Base-by-base conservation (phyloP, 2,113 vertebrate genomes). In the Orientallactaga bullata region DNA sequence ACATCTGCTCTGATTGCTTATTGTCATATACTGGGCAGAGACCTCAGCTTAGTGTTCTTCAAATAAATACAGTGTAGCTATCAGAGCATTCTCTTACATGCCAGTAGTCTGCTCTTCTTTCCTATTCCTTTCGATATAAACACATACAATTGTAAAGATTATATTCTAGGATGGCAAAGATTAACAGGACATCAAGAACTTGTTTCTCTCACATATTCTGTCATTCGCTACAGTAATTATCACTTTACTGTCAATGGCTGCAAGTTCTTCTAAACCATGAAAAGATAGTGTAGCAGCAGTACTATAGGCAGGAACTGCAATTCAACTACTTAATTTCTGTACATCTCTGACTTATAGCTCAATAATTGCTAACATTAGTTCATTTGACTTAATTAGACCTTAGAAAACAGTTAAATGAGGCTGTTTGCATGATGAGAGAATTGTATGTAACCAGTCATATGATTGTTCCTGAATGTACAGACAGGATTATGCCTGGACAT, bases 391-490 rank as follows among this genome's bases (percentile, higher is more conserved):
- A 42, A 90, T 72, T 90, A 95, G 76, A 94, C 73, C 76, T 88
- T 93, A 95, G 95, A 60, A 95, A 95, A 96, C 71, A 85, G n/a
- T 76, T 61, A 32, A 35, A 60, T 85, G 71, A 83, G 58, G 35
- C 71, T 83, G 89, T 96, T 96, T 97, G 95, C 95, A 96, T 96
- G 90, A 88, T 86, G 93, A 96, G 80, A 96, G 77, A 95, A 91
- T 95, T 95, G 42, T 96, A 80, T 96, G 66, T 94, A 96, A 95
- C 69, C 63, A 91, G 69, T 97, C 85, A 89, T 83, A 84, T 86
- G 93, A 74, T 89, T 80, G 39, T 97, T 97, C 89, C 80, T 94
- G 82, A 21, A 66, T 97, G 94, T 96, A 93, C 83, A 94, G 83
- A 89, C 87, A 95, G 96, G 96, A 85, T 65, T 95, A 95, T 96